A percentile compares a stretch with the other conserved stretches of the same genome.
Evolutionary conservation across 1,140 invertebrate genomes (phyloP).

Genomic region (Heliothis subflexa): DNA sequence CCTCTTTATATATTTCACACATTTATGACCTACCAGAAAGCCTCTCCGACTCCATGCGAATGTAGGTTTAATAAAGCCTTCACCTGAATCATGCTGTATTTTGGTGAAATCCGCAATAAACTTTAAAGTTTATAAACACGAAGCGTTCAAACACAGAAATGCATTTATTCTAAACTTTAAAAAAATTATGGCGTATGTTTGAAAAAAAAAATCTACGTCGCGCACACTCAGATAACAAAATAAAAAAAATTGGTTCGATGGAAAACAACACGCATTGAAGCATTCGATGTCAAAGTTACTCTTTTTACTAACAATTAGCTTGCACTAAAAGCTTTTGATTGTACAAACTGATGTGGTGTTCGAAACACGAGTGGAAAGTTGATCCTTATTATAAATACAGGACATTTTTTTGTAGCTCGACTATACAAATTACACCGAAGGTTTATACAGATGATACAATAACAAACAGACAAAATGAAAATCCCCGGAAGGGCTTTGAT

Average conservation of each 20-base stretch:
- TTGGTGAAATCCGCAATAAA: no score
- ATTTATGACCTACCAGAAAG: no score
- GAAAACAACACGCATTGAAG: background rate
- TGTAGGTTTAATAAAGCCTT: no score
- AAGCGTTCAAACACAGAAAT: no score
- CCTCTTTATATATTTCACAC: no score
- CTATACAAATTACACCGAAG: conserved; percentile 10
- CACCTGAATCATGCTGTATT: no score
- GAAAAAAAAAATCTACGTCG: no score
- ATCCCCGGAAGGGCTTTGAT: conserved; percentile 56
- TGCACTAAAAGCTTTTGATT: conserved; percentile 30
- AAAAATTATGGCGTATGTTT: background rate
- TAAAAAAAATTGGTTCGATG: background rate
- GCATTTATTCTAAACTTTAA: no score
- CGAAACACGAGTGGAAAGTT: background rate
- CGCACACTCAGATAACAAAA: no score
- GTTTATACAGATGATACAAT: conserved; percentile 43
- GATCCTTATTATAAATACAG: background rate
- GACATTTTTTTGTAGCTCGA: conserved; percentile 29
- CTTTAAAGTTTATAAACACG: no score
- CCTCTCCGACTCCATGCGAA: no score
- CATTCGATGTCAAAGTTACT: conserved; percentile 38
- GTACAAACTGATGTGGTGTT: conserved; percentile 34
- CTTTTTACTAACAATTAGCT: conserved; percentile 23
- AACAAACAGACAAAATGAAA: conserved; percentile 56